phyloP scores from a whole-genome alignment of 2,888 invertebrate genomes.

The Synergus itoensis region DNA sequence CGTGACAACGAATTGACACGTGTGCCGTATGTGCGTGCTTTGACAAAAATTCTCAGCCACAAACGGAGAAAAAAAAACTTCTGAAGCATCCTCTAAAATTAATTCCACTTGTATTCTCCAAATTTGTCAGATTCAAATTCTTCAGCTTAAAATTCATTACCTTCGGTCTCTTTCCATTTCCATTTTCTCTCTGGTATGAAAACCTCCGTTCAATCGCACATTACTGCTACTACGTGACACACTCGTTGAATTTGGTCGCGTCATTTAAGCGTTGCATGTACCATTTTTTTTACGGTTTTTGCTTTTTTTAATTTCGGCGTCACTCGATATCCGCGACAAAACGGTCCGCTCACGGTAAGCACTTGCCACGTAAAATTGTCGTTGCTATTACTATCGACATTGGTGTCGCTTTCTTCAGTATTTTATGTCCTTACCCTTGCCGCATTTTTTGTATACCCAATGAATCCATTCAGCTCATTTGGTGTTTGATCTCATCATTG shows the following conservation, averaged over 20 bases:
- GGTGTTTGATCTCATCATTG: slow-evolving; percentile 16
- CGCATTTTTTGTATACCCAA: slow-evolving; percentile 27
- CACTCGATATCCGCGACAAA: slow-evolving; percentile 65
- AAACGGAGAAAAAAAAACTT: slow-evolving; percentile 7
- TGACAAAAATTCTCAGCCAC: slow-evolving; percentile 1
- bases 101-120: slow-evolving; percentile 11
- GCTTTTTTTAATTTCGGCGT: slow-evolving; percentile 58
- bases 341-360: slow-evolving; percentile 64
- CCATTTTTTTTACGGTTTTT: slow-evolving; percentile 49
- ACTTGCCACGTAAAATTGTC: slow-evolving; percentile 50
- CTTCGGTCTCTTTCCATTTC: slow-evolving; percentile 4
- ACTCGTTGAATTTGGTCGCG: slow-evolving; percentile 55
- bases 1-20: slow-evolving; percentile 44
- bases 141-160: slow-evolving; percentile 19
- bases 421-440: slow-evolving; percentile 43
- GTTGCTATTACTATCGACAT: slow-evolving; percentile 47
- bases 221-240: slow-evolving; percentile 55
- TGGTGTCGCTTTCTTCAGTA: slow-evolving; percentile 43
- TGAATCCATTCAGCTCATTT: slow-evolving; percentile 29
- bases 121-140: not conserved
- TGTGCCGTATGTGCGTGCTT: slow-evolving; percentile 26
- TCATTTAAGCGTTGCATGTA: slow-evolving; percentile 56
- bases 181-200: not conserved
- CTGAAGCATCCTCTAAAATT: not conserved
- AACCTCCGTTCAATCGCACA: slow-evolving; percentile 45